Conservation (phyloP, 2,888 invertebrate species). For the Campaea margaritaria region DNA sequence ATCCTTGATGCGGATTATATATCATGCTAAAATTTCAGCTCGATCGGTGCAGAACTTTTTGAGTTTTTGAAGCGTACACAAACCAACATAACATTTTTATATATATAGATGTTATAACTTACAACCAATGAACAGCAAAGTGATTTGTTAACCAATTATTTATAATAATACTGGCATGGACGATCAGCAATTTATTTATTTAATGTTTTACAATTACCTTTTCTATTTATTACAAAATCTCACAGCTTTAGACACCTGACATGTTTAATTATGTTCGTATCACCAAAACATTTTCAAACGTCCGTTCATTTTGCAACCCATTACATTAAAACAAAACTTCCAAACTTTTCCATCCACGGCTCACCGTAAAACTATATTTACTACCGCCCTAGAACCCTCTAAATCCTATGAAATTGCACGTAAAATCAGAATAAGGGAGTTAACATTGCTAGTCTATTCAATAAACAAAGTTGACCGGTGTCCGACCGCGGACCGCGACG, state of each 20-base stretch:
- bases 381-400: constrained; percentile 10
- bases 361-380: constrained; percentile 4
- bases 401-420: constrained; percentile 17
- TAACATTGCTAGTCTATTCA: constrained; percentile 22
- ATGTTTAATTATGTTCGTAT: not conserved
- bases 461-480: constrained; percentile 30
- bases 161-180: too few relatives aligned
- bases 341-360: constrained; percentile 18
- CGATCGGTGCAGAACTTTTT: too few relatives aligned
- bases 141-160: too few relatives aligned
- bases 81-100: too few relatives aligned
- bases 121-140: too few relatives aligned
- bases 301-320: constrained; percentile 1
- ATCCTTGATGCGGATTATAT: too few relatives aligned
- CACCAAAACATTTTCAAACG: constrained; percentile 4
- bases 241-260: not conserved
- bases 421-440: constrained; percentile 26
- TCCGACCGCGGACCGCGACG: constrained; percentile 19
- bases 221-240: too few relatives aligned
- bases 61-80: too few relatives aligned
- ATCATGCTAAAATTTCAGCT: too few relatives aligned
- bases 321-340: constrained; percentile 1
- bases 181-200: too few relatives aligned
- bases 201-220: too few relatives aligned
- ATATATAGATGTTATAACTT: too few relatives aligned